Evolutionary conservation across 37 sponge, comb jelly and placozoan species (phyloP), one percentile per base, ranked within the genome.

Genomic region (Geodia barretti): DNA sequence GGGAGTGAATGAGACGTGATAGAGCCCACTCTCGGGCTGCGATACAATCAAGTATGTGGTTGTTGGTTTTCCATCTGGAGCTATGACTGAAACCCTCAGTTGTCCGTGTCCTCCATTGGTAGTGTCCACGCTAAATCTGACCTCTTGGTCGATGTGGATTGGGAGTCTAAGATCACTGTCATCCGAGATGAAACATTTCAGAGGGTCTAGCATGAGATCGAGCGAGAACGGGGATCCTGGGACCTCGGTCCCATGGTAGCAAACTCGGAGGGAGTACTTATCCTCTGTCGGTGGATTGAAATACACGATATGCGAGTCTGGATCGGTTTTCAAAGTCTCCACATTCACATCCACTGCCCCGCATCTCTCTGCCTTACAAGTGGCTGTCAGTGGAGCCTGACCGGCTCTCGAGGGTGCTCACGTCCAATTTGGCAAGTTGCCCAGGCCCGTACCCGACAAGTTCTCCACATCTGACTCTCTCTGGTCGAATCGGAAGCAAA

Each of bases 221-320:
- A 90, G 36, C 42, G 38, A 34, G 34, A 85, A 75, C 9, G 90
- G 90, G 30, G 90, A 90, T 11, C 80, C 60, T 5, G 70, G 62
- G 1, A 90, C 82, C 43, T 80, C 68, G 0, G 25, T 54, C n/a
- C 67, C 82, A 21, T 40, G 26, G 62, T 79, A 90, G 23, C 60
- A 62, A 9, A 90, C 64, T 36, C 20, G 40, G 60, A 90, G 61
- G 66, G 66, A 29, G 73, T 85, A 90, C 8, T 76, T 20, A 41
- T 81, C 90, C 0, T 70, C 62, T 19, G 28, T 64, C 3, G 64
- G 69, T 4, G 90, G 90, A 35, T 41, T 39, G 41, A 90, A 84
- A 25, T 23, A 58, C 24, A 84, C 47, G 8, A 28, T 58, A 26
- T 83, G 73, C 29, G 14, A 39, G 8, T 62, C 43, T 1, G 58